These are phyloP conservation scores for Dioctria linearis DNA, from an alignment of 2,888 invertebrate genomes.

Conservation along the genomic window DNA sequence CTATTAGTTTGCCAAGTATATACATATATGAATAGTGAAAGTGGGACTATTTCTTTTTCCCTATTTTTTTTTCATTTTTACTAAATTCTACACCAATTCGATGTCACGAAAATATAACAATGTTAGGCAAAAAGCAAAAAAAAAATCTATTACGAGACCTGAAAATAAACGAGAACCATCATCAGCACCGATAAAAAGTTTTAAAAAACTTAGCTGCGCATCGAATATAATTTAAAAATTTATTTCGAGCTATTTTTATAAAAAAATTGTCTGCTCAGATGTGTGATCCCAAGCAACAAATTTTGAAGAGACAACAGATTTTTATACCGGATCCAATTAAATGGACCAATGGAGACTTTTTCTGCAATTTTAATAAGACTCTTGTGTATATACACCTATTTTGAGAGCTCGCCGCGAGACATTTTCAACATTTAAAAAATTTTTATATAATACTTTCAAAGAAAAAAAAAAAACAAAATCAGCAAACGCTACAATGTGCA, in stretches of 20 bases:
- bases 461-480: no score
- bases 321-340: background rate
- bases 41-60: background rate
- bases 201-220: slow-evolving; percentile 20
- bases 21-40: background rate
- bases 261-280: slow-evolving; percentile 22
- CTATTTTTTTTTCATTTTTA: slow-evolving; percentile 15
- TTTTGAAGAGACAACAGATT: background rate
- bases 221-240: slow-evolving; percentile 40
- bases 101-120: slow-evolving; percentile 9
- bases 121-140: slow-evolving; percentile 11
- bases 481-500: no score
- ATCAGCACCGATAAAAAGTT: background rate
- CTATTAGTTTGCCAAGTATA: background rate
- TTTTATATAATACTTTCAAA: no score
- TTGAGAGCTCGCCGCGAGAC: no score
- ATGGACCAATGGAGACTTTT: background rate
- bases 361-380: no score
- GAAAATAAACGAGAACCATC: slow-evolving; percentile 38
- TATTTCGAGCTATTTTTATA: slow-evolving; percentile 34
- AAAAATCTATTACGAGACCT: slow-evolving; percentile 29
- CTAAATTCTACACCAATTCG: background rate
- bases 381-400: no score
- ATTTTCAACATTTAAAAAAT: no score
- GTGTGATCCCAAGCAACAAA: background rate